These are phyloP conservation scores for Emydocephalus ijimae DNA, from an alignment of 2,113 vertebrate genomes.

Conservation along the genomic window DNA sequence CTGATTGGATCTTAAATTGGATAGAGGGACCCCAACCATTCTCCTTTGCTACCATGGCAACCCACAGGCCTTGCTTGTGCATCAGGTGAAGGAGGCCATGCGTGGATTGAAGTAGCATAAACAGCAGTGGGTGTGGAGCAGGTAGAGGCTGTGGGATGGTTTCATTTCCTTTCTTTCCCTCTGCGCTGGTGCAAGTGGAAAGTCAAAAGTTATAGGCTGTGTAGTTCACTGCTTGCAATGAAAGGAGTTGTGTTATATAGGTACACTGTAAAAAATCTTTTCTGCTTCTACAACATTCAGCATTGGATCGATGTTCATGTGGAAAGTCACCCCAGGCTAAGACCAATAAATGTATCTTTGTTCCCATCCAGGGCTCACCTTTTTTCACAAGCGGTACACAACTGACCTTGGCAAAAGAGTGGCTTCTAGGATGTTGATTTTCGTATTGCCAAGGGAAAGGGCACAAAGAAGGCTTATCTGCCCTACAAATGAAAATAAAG, in stretches of 20 bases:
- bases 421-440: not conserved
- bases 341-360: not conserved
- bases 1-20: slow-evolving; percentile 28
- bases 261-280: not conserved
- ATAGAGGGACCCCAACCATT: not conserved
- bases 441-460: not conserved
- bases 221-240: not conserved
- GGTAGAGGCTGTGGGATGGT: not conserved
- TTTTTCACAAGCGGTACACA: not conserved
- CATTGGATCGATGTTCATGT: not conserved
- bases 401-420: not conserved
- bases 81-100: not conserved
- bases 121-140: not conserved
- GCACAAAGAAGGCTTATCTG: not conserved
- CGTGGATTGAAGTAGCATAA: not conserved
- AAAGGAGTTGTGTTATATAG: not conserved
- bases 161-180: not conserved
- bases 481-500: not conserved
- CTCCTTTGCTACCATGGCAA: slow-evolving; percentile 20
- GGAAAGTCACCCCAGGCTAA: not conserved
- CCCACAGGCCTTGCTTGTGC: not conserved
- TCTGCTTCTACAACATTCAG: not conserved
- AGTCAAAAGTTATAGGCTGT: not conserved
- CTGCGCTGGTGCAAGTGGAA: not conserved
- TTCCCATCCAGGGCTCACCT: not conserved